These are phyloP conservation scores for Stenurella melanura DNA, from an alignment of 2,888 invertebrate genomes.

Conservation along the genomic window DNA sequence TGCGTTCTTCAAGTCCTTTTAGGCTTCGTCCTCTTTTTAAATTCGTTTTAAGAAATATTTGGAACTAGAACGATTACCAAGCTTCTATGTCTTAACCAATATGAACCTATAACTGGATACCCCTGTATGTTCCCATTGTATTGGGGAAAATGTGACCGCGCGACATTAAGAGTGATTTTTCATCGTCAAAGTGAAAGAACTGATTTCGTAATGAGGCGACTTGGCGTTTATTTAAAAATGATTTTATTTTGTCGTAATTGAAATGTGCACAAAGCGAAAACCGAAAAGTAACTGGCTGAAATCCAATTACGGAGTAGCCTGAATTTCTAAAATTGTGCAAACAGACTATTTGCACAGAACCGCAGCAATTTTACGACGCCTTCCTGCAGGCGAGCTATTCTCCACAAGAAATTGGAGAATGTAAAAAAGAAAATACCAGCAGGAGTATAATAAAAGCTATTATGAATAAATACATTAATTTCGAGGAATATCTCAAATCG, in stretches of 20 bases:
- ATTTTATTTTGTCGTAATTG: constrained; percentile 56
- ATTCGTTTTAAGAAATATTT: no score
- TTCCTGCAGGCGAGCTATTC: background rate
- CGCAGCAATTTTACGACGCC: constrained; percentile 53
- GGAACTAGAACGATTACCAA: no score
- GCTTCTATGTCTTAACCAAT: no score
- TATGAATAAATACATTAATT: constrained; percentile 26
- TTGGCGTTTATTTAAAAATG: constrained; percentile 30
- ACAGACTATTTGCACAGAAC: constrained; percentile 61
- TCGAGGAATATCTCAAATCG: background rate
- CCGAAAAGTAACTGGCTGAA: constrained; percentile 66
- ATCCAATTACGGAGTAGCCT: constrained; percentile 64
- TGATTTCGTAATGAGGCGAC: constrained; percentile 6
- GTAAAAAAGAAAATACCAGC: constrained; percentile 12
- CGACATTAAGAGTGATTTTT: background rate
- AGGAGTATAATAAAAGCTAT: constrained; percentile 5
- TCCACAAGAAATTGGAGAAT: constrained; percentile 16
- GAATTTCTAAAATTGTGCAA: constrained; percentile 63
- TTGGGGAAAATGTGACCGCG: background rate
- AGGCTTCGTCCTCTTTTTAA: no score
- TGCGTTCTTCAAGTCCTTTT: no score
- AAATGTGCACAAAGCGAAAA: constrained; percentile 66
- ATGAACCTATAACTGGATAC: background rate
- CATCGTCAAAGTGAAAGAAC: background rate
- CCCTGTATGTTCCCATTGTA: background rate